Conservation (phyloP, 2,113 vertebrate species). For the Bubalus kerabau region DNA sequence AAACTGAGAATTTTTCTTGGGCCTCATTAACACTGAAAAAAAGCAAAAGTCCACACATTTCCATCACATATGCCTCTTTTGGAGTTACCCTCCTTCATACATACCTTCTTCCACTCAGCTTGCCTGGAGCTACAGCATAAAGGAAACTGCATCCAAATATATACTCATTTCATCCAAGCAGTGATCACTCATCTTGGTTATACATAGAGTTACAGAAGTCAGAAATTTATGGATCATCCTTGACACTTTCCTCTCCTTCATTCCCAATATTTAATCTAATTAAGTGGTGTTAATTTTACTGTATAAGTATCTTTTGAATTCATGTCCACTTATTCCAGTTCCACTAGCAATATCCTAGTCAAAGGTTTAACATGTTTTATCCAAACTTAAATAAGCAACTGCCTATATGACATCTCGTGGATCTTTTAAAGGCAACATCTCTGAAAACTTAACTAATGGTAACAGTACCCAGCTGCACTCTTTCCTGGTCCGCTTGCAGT, state of each 20-base stretch:
- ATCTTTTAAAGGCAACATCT: neutral
- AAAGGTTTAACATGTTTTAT: neutral
- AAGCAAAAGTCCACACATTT: neutral
- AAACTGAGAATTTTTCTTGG: neutral
- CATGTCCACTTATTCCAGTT: neutral
- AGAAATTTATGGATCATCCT: neutral
- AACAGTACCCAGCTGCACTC: neutral
- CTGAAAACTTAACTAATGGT: neutral
- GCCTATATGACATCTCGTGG: neutral
- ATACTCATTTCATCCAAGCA: neutral
- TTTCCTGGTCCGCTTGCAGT: neutral
- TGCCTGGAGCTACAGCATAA: neutral
- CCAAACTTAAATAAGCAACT: neutral
- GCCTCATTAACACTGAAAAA: conserved; percentile 12
- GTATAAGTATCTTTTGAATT: neutral
- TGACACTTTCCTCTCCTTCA: neutral
- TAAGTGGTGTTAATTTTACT: neutral
- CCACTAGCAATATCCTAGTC: neutral
- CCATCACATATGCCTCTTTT: neutral
- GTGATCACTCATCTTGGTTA: neutral
- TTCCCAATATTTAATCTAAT: neutral
- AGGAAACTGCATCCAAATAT: neutral
- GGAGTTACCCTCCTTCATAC: neutral
- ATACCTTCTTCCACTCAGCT: neutral
- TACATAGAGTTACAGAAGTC: neutral